Evolutionary conservation across 2,113 vertebrate species (phyloP), one percentile per base, ranked within the genome.

Genomic region (Emydura subglobosa): DNA sequence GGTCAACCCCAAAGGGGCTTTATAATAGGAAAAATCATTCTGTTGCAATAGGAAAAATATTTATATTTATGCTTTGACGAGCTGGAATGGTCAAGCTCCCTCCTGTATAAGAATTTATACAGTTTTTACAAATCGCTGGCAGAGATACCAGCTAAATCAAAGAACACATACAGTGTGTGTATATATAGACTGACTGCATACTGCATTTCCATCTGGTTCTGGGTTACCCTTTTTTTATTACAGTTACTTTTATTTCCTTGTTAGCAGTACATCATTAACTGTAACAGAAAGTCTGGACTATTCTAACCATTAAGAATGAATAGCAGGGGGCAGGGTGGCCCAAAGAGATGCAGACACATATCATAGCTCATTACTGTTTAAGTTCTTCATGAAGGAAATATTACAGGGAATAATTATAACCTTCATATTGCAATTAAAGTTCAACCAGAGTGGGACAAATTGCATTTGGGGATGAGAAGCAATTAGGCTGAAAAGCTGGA

Each of bases 331-430:
- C 92, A 95, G 95, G 24, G 2, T 42, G 89, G 87, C 88, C 91
- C 83, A 83, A 39, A 87, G 82, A 82, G 50, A 76, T 76, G 83
- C 90, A 82, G 81, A 65, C n/a, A 7, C n/a, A 5, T 87, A 74
- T 74, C 81, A 10, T 90, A 89, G 89, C 85, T 86, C 74, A 5
- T 87, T 82, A 31, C 39, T 29, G 0, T 0, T 91, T 84, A 47
- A 0, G 0, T 61, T 87, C 86, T 39, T 83, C 90, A 3, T 79
- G 87, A 91, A 94, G 89, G 92, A 83, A 12, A 1, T 54, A 51
- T 79, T 3, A 89, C 72, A 93, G 96, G 94, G 94, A 95, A 95
- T 96, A 96, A 94, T 85, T 88, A 72, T 42, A 76, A 29, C 65
- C 93, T 85, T 31, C 53, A 91, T 82, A 68, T 90, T 79, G 91